Percentiles rank a stretch among this genome's conserved stretches.
Evolutionary conservation across 2,113 vertebrate species (phyloP).

Genomic region (Phaetusa simplex): DNA sequence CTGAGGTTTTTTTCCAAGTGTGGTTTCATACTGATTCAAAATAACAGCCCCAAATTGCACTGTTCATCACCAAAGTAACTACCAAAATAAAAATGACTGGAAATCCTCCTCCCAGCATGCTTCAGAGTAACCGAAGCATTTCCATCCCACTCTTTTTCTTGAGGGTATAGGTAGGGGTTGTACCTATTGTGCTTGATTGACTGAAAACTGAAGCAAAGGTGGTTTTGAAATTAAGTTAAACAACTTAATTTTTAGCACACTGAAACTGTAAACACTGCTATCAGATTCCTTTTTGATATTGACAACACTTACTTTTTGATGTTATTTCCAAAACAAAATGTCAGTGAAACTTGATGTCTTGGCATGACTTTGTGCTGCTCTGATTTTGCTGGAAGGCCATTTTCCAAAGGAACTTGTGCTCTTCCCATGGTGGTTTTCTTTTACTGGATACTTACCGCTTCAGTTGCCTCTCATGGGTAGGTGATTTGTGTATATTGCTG

Average conservation of each 20-base stretch:
- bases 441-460: background rate
- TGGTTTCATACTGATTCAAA: background rate
- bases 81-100: background rate
- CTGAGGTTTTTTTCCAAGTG: background rate
- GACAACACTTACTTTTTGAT: background rate
- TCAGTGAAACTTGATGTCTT: background rate
- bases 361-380: background rate
- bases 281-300: background rate
- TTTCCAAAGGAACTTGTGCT: background rate
- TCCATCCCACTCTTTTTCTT: background rate
- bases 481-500: background rate
- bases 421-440: background rate
- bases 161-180: background rate
- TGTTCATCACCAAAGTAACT: background rate
- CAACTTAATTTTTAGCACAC: background rate
- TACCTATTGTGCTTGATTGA: background rate
- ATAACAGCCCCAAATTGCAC: background rate
- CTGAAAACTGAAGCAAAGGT: background rate
- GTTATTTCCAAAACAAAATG: constrained; percentile 7
- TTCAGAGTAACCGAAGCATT: background rate
- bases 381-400: background rate
- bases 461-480: background rate
- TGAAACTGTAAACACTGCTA: background rate
- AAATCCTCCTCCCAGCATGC: background rate
- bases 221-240: background rate